phyloP scores from a whole-genome alignment of 2,888 invertebrate genomes.

The Drosophila rubida region DNA sequence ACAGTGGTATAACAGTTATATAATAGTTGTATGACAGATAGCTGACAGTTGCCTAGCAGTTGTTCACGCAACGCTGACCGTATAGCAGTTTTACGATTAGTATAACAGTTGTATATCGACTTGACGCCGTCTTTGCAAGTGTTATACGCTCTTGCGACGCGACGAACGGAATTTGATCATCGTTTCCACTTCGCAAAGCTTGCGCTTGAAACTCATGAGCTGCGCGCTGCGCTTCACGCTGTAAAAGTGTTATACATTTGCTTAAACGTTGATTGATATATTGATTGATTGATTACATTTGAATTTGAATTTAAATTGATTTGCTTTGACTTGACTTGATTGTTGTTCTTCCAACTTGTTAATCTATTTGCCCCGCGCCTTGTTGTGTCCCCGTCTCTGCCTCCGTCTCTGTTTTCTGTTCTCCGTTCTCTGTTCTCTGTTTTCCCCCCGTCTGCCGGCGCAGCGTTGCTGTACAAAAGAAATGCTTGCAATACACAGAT shows the following conservation, averaged over 20 bases:
- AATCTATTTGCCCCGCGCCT: conserved; percentile 16
- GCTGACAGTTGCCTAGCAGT: no score
- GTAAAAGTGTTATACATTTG: conserved; percentile 29
- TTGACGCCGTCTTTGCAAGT: not conserved
- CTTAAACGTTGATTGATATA: conserved; percentile 34
- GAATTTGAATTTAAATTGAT: conserved; percentile 17
- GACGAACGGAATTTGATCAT: not conserved
- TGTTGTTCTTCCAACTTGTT: conserved; percentile 25
- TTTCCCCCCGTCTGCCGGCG: not conserved
- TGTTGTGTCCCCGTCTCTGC: conserved; percentile 8
- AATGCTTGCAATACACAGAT: not conserved
- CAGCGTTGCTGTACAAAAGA: not conserved
- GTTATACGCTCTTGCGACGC: not conserved
- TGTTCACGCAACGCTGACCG: not conserved
- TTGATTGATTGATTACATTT: conserved; percentile 27
- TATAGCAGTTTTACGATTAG: conserved; percentile 15
- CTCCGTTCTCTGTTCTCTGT: no score
- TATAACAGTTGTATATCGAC: not conserved
- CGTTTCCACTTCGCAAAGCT: conserved; percentile 16
- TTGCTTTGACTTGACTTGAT: conserved; percentile 43
- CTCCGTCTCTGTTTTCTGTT: not conserved
- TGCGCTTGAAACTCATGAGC: conserved; percentile 17
- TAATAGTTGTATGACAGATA: conserved; percentile 20
- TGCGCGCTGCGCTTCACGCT: conserved; percentile 7
- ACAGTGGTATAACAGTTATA: conserved; percentile 16